Percentiles rank a stretch among this genome's conserved stretches.
Conservation (phyloP, 2,888 invertebrate species). For the Bhutanitis thaidina region DNA sequence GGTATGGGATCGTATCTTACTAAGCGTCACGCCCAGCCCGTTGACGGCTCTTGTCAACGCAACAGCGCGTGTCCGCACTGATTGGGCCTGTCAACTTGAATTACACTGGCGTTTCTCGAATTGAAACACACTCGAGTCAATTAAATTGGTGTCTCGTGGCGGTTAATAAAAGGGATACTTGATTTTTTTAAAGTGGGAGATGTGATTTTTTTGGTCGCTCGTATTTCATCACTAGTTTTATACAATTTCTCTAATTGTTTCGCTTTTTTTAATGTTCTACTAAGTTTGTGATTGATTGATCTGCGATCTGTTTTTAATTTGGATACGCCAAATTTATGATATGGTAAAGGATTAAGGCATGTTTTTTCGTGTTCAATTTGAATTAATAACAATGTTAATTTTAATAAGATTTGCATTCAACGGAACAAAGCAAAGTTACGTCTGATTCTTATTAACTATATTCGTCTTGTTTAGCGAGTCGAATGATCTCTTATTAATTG, state of each 20-base stretch:
- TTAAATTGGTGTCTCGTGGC: conserved; percentile 18
- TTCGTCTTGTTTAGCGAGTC: too few relatives aligned
- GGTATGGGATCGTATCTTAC: conserved; percentile 12
- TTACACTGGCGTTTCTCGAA: conserved; percentile 22
- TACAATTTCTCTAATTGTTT: not conserved
- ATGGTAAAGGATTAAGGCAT: too few relatives aligned
- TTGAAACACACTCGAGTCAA: conserved; percentile 21
- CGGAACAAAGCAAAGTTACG: too few relatives aligned
- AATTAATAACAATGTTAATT: too few relatives aligned
- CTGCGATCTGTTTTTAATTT: too few relatives aligned
- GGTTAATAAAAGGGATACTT: conserved; percentile 11
- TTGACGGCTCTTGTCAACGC: conserved; percentile 20
- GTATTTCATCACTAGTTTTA: not conserved
- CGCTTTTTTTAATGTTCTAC: too few relatives aligned
- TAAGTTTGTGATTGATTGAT: too few relatives aligned
- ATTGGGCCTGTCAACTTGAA: conserved; percentile 24
- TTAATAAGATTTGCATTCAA: too few relatives aligned
- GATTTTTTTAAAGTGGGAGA: conserved; percentile 14
- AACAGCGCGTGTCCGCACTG: conserved; percentile 24
- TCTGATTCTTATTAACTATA: too few relatives aligned
- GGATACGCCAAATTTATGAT: too few relatives aligned
- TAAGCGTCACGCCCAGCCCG: conserved; percentile 5
- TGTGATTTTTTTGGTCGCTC: not conserved
- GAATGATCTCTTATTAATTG: too few relatives aligned
- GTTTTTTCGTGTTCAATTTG: too few relatives aligned